These are phyloP conservation scores for Tricholaema leucomelas DNA, from an alignment of 2,113 vertebrate genomes.

Conservation along the genomic window DNA sequence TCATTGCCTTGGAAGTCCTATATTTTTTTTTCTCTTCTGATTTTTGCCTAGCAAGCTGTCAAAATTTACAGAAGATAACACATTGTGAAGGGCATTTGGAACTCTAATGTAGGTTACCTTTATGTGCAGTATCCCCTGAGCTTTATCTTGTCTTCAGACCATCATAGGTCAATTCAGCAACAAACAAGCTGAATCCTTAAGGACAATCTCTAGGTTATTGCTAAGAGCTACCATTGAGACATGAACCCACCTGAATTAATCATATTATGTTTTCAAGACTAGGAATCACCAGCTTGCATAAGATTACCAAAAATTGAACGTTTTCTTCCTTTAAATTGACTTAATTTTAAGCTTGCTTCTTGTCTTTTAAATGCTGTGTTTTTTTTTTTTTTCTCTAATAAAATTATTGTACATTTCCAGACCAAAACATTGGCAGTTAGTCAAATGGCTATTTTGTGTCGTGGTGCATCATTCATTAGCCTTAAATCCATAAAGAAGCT, in stretches of 20 bases:
- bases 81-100: background rate
- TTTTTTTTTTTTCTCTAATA: background rate
- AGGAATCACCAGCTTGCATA: background rate
- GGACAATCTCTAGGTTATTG: background rate
- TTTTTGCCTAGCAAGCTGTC: background rate
- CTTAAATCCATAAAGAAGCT: constrained; percentile 22
- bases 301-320: background rate
- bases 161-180: background rate
- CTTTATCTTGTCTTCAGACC: background rate
- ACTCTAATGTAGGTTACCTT: background rate
- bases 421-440: background rate
- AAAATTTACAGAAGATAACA: background rate
- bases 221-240: background rate
- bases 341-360: background rate
- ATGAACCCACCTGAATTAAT: background rate
- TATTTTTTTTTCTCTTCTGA: background rate
- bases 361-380: background rate
- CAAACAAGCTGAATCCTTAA: background rate
- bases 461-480: background rate
- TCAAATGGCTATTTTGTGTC: constrained; percentile 33
- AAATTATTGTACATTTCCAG: background rate
- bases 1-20: background rate
- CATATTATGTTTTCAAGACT: background rate
- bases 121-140: background rate
- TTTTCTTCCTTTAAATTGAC: background rate